phyloP scores from a whole-genome alignment of 2,797 vertebrate species.

The Microctenopoma steveboyesi region DNA sequence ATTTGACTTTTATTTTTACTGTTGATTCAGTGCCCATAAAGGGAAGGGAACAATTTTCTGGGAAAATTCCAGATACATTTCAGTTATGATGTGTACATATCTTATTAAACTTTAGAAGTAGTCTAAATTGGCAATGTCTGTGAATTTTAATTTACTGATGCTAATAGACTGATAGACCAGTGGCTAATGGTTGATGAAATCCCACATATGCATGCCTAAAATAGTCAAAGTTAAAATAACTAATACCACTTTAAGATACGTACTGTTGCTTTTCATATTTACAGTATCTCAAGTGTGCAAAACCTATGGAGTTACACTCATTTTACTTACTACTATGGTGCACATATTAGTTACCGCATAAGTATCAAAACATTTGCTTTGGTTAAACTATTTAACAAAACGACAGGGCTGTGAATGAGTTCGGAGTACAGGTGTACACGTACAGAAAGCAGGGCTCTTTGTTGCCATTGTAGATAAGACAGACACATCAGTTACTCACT shows the following conservation, averaged over 20 bases:
- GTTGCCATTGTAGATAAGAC: slow-evolving; percentile 16
- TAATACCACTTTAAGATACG: not conserved
- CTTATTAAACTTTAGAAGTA: not conserved
- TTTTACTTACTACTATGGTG: no score
- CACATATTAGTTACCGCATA: no score
- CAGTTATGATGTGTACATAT: no score
- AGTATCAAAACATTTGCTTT: no score
- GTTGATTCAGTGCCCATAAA: no score
- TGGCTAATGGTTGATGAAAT: not conserved
- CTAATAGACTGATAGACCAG: not conserved
- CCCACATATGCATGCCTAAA: not conserved
- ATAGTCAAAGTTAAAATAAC: not conserved
- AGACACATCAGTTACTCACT: slow-evolving; percentile 78
- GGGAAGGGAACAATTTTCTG: no score
- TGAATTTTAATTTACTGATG: not conserved
- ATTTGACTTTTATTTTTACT: no score
- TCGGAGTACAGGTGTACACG: not conserved
- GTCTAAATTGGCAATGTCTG: no score
- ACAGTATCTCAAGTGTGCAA: no score
- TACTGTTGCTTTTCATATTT: no score
- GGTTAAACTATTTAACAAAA: not conserved
- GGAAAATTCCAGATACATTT: no score
- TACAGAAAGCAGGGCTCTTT: slow-evolving; percentile 13
- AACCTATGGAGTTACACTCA: no score
- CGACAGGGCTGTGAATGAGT: not conserved